Base-by-base conservation (phyloP, 2,888 invertebrate species). In the Macaria notata region DNA sequence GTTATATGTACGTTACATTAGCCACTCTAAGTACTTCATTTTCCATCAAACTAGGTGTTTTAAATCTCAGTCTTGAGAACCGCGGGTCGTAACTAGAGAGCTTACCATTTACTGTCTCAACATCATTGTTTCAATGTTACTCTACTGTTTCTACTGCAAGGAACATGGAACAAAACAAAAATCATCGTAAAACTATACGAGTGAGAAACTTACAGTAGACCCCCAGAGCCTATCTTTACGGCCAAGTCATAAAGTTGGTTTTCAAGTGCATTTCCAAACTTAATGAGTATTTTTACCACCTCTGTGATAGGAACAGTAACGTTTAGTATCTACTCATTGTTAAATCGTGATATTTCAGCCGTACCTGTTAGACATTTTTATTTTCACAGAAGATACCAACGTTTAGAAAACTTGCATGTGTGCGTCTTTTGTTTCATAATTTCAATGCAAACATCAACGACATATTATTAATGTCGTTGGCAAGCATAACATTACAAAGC, bases 191-290 rank as follows among this genome's bases (percentile, higher is more conserved):
- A 36, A 6, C 7, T 7, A 36, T 36, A 36, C 7, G 69, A 41
- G 56, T 48, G 56, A 61, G 62, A 65, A 61, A 65, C 62, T 42
- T 62, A 62, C 65, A 67, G 4, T 36, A 36, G 33, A 4, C 33
- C 33, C 33, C 33, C 63, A 52, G 63, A 58, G 64, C 58, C 56
- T 72, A 73, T 72, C 73, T 72, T 72, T 73, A 73, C 64, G 65
- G 46, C 63, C 57, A 45, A 31, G 49, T 46, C 65, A 73, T 72
- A 68, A 71, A 72, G 67, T 66, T 63, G 56, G 66, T 70, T 54
- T 59, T 51, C 51, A 59, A 54, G 54, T 54, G 57, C 57, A 57
- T 57, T 57, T 49, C 42, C 53, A 46, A 52, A 57, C 57, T 53
- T 57, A 52, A 57, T 57, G 57, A 57, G 57, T 53, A 57, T 57